A percentile compares a stretch with the other conserved stretches of the same genome.
phyloP scores from a whole-genome alignment of 1,140 invertebrate species.

The Apocrypta bakeri region DNA sequence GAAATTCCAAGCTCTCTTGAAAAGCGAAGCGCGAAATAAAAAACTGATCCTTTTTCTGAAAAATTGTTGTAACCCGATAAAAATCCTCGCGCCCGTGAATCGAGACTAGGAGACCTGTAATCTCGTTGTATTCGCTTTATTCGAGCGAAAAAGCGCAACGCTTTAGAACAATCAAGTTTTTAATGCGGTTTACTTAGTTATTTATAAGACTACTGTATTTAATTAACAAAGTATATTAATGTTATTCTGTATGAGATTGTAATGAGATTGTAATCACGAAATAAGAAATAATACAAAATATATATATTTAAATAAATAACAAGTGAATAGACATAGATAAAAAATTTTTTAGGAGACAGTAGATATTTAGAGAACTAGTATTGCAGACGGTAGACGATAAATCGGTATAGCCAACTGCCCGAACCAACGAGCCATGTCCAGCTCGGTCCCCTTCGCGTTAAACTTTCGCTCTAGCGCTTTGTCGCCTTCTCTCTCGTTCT shows the following conservation, averaged over 20 bases:
- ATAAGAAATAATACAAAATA: no score
- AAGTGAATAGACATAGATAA: no score
- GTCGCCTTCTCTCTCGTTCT: constrained; percentile 20
- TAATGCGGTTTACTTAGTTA: no score
- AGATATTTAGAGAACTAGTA: not conserved
- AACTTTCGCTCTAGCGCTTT: constrained; percentile 44
- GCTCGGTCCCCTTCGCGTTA: constrained; percentile 52
- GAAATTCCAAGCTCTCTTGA: constrained; percentile 1
- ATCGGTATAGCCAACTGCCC: constrained; percentile 67
- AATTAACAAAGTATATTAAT: no score
- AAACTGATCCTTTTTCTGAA: not conserved
- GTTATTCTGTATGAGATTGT: no score
- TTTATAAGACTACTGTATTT: no score
- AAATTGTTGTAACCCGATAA: constrained; percentile 2
- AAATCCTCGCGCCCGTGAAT: not conserved
- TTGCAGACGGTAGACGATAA: constrained; percentile 60
- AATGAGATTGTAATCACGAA: no score
- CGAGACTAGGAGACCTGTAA: not conserved
- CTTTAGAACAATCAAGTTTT: no score
- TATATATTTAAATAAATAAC: no score
- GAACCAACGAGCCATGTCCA: constrained; percentile 69
- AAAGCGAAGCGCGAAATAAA: not conserved
- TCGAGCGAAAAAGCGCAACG: no score
- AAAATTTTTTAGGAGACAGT: not conserved
- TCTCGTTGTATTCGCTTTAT: not conserved